Conservation (phyloP, 2,888 invertebrate genomes). For the Apodemia hepburni region DNA sequence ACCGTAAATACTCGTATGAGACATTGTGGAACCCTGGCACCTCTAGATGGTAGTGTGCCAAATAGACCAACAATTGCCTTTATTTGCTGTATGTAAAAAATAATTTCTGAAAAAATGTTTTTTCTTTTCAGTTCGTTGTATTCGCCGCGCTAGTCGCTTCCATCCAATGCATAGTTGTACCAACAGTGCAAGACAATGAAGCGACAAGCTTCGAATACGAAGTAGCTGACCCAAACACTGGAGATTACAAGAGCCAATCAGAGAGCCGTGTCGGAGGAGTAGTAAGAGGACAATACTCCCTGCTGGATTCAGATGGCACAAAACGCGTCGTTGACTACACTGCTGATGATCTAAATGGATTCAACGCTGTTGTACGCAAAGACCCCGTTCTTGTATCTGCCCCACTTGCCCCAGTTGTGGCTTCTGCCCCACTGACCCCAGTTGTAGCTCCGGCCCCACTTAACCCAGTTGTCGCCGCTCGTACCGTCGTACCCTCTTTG, state of each 20-base stretch:
- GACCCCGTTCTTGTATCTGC: conserved; percentile 52
- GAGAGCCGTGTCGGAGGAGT: conserved; percentile 71
- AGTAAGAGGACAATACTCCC: conserved; percentile 76
- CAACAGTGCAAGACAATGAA: conserved; percentile 57
- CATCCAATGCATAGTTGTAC: conserved; percentile 68
- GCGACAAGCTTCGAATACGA: conserved; percentile 72
- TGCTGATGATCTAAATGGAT: conserved; percentile 72
- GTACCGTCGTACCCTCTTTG: conserved; percentile 22
- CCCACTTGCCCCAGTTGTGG: conserved; percentile 28
- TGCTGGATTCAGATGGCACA: conserved; percentile 75
- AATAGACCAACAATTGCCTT: too few species aligned
- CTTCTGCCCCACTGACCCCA: conserved; percentile 24
- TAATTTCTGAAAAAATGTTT: too few species aligned
- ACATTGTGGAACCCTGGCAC: too few species aligned
- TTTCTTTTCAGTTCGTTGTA: conserved; percentile 58
- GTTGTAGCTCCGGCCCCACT: conserved; percentile 29
- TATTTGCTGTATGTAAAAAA: too few species aligned
- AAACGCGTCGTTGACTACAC: conserved; percentile 77
- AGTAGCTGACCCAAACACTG: conserved; percentile 76
- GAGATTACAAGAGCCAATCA: conserved; percentile 77
- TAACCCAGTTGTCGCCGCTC: conserved; percentile 30
- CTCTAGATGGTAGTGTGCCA: too few species aligned
- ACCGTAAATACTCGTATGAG: too few species aligned
- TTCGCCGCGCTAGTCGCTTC: conserved; percentile 64
- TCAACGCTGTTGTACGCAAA: conserved; percentile 78